phyloP scores from a whole-genome alignment of 2,888 invertebrate genomes.

The Sthenelais limicola region DNA sequence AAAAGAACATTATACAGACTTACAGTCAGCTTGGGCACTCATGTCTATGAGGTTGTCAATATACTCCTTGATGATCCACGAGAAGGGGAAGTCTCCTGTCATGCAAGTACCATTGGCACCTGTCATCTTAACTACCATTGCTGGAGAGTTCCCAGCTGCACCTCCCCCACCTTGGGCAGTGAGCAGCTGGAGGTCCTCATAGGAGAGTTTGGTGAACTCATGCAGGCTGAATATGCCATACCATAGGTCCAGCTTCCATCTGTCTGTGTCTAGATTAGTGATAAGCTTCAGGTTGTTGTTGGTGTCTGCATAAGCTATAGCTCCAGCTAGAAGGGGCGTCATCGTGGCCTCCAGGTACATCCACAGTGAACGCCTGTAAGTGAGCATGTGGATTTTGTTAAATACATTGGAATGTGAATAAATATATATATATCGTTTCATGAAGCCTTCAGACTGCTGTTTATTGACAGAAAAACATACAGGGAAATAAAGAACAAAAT shows the following conservation, averaged over 20 bases:
- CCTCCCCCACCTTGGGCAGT: conserved; percentile 47
- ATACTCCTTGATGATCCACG: conserved; percentile 25
- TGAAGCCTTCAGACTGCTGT: too few species aligned
- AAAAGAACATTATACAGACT: too few species aligned
- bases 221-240: conserved; percentile 54
- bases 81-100: conserved; percentile 26
- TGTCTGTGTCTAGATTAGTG: conserved; percentile 2
- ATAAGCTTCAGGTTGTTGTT: conserved; percentile 63
- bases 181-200: conserved; percentile 53
- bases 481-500: too few species aligned
- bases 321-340: conserved; percentile 61
- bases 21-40: too few species aligned
- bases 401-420: too few species aligned
- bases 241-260: conserved; percentile 60
- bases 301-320: conserved; percentile 62
- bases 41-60: conserved; percentile 17
- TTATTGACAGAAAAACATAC: too few species aligned
- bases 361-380: conserved; percentile 56
- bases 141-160: too few species aligned
- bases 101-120: conserved; percentile 16
- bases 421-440: too few species aligned
- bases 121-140: conserved; percentile 17
- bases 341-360: conserved; percentile 61
- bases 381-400: too few species aligned
- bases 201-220: conserved; percentile 52